These are phyloP conservation scores for Axis porcinus DNA, from an alignment of 2,113 vertebrate genomes.

Conservation along the genomic window DNA sequence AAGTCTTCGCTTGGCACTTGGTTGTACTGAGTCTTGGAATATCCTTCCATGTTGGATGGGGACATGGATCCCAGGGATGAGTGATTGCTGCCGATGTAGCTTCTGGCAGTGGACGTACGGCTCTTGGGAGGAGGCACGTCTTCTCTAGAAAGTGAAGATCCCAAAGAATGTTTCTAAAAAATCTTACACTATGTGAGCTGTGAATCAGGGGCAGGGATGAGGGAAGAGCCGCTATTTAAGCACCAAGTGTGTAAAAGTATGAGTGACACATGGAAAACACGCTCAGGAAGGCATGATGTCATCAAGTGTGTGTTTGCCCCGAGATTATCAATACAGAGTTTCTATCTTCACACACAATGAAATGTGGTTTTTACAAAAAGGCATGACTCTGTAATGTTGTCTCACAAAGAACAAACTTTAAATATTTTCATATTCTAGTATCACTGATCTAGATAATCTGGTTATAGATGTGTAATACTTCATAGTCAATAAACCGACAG, in stretches of 20 bases:
- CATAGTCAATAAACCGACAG: not conserved
- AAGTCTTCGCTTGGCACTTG: slow-evolving; percentile 94
- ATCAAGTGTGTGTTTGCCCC: not conserved
- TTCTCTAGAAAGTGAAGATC: slow-evolving; percentile 84
- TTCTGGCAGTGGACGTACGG: slow-evolving; percentile 93
- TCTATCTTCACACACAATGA: not conserved
- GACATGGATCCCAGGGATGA: slow-evolving; percentile 98
- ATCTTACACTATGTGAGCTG: not conserved
- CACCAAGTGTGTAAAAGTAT: not conserved
- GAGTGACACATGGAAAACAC: not conserved
- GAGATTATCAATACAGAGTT: not conserved
- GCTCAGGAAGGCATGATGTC: not conserved
- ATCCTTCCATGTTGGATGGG: slow-evolving; percentile 96
- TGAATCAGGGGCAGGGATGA: not conserved
- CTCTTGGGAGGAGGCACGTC: slow-evolving; percentile 97
- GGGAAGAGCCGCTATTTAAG: not conserved
- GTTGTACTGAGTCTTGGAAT: slow-evolving; percentile 92
- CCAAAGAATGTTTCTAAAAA: not conserved
- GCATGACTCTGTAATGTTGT: not conserved
- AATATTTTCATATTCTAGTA: not conserved
- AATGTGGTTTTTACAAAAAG: not conserved
- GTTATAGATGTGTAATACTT: not conserved
- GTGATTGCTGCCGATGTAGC: slow-evolving; percentile 95
- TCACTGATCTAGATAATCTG: not conserved
- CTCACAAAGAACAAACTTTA: not conserved